A percentile compares a stretch with the other conserved stretches of the same genome.
Conservation (phyloP, 2,113 vertebrate species). For the Eptesicus fuscus region DNA sequence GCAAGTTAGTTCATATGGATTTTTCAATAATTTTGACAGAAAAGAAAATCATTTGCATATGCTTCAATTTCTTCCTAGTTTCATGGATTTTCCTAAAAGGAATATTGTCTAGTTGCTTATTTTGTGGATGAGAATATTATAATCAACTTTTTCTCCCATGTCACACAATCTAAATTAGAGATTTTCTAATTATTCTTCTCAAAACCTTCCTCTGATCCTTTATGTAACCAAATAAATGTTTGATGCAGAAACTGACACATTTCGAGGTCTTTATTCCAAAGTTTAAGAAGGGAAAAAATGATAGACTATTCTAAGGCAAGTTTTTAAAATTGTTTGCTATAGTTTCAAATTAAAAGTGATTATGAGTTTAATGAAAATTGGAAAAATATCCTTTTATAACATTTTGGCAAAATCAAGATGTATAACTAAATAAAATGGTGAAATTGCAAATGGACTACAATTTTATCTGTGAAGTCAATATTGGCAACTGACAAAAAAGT, state of each 20-base stretch:
- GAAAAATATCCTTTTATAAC: not conserved
- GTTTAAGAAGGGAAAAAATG: not conserved
- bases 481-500: not conserved
- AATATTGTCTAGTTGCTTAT: not conserved
- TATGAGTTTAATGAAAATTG: not conserved
- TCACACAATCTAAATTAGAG: not conserved
- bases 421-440: not conserved
- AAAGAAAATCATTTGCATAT: slow-evolving; percentile 24
- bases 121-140: not conserved
- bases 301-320: not conserved
- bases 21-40: slow-evolving; percentile 36
- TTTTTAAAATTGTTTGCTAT: not conserved
- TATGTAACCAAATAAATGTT: not conserved
- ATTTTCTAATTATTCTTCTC: not conserved
- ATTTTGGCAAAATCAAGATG: not conserved
- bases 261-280: not conserved
- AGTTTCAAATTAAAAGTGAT: not conserved
- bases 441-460: not conserved
- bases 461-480: not conserved
- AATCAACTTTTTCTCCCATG: not conserved
- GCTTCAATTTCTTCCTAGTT: not conserved
- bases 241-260: not conserved
- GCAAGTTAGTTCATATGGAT: slow-evolving; percentile 37
- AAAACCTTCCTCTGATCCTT: not conserved
- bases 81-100: not conserved